Evolutionary conservation across 2,888 invertebrate genomes (phyloP), one percentile per base, ranked within the genome.

Genomic region (Ochropacha duplaris): DNA sequence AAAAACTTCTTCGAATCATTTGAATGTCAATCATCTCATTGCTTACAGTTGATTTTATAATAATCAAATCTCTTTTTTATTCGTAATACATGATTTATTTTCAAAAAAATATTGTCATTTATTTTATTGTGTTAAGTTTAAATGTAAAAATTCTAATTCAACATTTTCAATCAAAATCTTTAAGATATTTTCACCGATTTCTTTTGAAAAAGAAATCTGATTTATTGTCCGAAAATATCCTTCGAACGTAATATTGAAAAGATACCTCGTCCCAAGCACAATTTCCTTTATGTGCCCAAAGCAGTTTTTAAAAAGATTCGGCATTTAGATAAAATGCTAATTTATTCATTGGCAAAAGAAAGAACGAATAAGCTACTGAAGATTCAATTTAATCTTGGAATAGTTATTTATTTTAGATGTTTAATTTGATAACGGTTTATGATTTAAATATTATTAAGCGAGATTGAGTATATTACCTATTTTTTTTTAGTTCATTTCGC

Each of bases 261-360:
- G 72, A 62, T 67, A 65, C 56, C 58, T 60, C 60, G 60, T 69
- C 59, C 57, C 57, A 28, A 56, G 63, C 72, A 72, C 70, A 69
- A 84, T 84, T 84, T 81, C 77, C 75, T 80, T 79, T 78, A 76
- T 74, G 71, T 71, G 72, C 71, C 67, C 64, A 84, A 85, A 87
- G 84, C 87, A 80, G 82, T 88, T 86, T 87, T 87, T 87, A 87
- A 88, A 83, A 78, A 87, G 89, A 90, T 90, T 79, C 82, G 66
- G 77, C 83, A 81, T 88, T 88, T 81, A 87, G 88, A 90, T 90
- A 87, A 85, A 88, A 88, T 86, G 88, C 85, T 87, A 90, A 90
- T 90, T 90, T 90, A 90, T 90, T 90, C 90, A 90, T 90, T 90
- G 90, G 84, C 80, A 81, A 80, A 84, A 83, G 80, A 82, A 81